These are phyloP conservation scores for Cremastinae sp. DNA, from an alignment of 2,888 invertebrate species.

Conservation along the genomic window DNA sequence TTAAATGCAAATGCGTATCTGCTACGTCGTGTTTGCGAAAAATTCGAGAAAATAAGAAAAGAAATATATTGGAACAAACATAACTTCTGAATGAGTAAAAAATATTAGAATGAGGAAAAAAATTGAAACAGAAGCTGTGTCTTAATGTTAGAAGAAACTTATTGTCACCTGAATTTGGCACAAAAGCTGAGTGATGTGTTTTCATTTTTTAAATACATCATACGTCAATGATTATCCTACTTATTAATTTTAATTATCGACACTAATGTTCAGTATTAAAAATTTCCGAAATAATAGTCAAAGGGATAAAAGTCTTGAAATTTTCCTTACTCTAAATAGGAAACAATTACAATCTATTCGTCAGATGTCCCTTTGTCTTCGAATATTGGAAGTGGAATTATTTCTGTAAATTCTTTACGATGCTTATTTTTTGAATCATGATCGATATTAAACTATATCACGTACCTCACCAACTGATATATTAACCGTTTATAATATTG, in stretches of 20 bases:
- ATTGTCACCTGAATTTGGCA: constrained; percentile 73
- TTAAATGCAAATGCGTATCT: constrained; percentile 58
- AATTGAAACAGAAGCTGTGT: constrained; percentile 38
- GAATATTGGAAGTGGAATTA: too few relatives aligned
- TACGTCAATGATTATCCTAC: constrained; percentile 32
- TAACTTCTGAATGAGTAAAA: not conserved
- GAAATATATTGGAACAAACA: too few relatives aligned
- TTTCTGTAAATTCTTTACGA: too few relatives aligned
- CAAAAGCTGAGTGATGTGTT: constrained; percentile 59
- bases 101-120: constrained; percentile 28
- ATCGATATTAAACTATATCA: too few relatives aligned
- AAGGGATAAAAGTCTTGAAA: too few relatives aligned
- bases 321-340: too few relatives aligned
- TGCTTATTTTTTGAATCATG: too few relatives aligned
- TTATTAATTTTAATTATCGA: constrained; percentile 19
- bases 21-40: constrained; percentile 6
- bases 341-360: too few relatives aligned
- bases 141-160: constrained; percentile 64
- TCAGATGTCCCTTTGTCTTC: too few relatives aligned
- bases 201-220: constrained; percentile 21
- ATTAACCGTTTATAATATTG: constrained; percentile 2
- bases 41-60: constrained; percentile 15
- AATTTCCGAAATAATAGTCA: too few relatives aligned
- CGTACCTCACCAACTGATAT: too few relatives aligned
- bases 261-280: constrained; percentile 16